Evolutionary conservation across 2,797 vertebrate genomes (phyloP).

Genomic region (Hoplostethus atlanticus): DNA sequence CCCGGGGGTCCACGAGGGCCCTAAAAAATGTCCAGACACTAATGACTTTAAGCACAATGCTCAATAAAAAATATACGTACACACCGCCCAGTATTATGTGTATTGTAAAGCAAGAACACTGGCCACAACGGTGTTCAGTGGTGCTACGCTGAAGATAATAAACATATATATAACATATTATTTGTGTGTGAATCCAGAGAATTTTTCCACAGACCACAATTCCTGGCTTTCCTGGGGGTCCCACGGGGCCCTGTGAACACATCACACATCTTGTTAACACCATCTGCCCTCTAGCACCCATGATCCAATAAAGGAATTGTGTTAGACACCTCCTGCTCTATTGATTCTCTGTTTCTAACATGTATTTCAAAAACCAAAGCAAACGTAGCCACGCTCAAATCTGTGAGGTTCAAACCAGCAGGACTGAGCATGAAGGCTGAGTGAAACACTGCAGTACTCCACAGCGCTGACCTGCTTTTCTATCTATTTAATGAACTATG

Average conservation of each 20-base stretch:
- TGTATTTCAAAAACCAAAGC: conserved; percentile 69
- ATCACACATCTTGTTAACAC: conserved; percentile 81
- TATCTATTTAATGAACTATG: conserved; percentile 43
- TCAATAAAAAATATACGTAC: neutral
- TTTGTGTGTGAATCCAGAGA: conserved; percentile 29
- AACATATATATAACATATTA: conserved; percentile 1
- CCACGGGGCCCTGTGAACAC: conserved; percentile 88
- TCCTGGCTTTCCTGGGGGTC: conserved; percentile 90
- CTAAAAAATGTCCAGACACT: conserved; percentile 73
- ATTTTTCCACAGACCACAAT: conserved; percentile 85
- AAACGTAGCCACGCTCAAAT: conserved; percentile 66
- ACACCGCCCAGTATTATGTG: conserved; percentile 1
- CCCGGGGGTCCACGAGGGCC: conserved; percentile 91
- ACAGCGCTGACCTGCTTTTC: conserved; percentile 30
- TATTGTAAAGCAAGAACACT: conserved; percentile 9
- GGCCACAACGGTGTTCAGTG: neutral
- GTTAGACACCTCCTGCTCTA: conserved; percentile 78
- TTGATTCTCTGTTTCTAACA: conserved; percentile 76
- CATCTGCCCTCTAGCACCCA: conserved; percentile 67
- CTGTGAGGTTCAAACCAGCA: conserved; percentile 44
- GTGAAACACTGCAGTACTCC: conserved; percentile 6
- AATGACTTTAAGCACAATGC: conserved; percentile 15
- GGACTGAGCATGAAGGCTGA: conserved; percentile 34
- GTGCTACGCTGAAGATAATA: too few relatives aligned
- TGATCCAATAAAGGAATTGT: conserved; percentile 77